Evolutionary conservation across 2,888 invertebrate genomes (phyloP).

Genomic region (Leptinotarsa haldemani): DNA sequence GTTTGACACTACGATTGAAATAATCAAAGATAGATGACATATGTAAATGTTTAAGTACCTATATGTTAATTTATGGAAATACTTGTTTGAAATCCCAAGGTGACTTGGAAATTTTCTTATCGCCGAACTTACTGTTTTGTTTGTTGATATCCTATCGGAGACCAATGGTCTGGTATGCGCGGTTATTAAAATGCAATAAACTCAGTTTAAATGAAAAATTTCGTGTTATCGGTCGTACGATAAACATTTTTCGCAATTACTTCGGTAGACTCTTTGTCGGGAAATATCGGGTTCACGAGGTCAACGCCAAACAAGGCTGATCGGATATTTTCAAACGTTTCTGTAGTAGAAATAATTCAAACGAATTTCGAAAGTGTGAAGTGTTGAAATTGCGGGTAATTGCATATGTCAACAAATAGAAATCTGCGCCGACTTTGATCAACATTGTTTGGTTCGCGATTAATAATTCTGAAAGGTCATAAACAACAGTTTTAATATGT

Average conservation of each 20-base stretch:
- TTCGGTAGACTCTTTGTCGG: constrained; percentile 27
- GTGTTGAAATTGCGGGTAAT: constrained; percentile 9
- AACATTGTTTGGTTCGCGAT: background rate
- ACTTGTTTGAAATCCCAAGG: background rate
- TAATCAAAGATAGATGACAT: no score
- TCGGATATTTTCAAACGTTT: constrained; percentile 16
- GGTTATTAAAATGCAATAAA: constrained; percentile 16
- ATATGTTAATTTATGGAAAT: no score
- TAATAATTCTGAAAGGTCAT: no score
- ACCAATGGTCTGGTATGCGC: constrained; percentile 3
- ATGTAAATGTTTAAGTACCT: no score
- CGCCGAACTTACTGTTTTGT: background rate
- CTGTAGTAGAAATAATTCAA: background rate
- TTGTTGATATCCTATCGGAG: constrained; percentile 1
- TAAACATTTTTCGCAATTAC: background rate
- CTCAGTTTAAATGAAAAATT: background rate
- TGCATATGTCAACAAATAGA: background rate
- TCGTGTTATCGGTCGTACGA: constrained; percentile 6
- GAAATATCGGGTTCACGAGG: background rate
- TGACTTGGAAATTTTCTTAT: background rate
- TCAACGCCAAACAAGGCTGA: background rate
- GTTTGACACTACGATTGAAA: no score
- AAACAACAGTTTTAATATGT: no score
- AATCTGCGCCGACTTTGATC: background rate
- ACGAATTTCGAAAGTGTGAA: constrained; percentile 9